These are phyloP conservation scores for Chitala chitala DNA, from an alignment of 2,113 vertebrate genomes.

Conservation along the genomic window DNA sequence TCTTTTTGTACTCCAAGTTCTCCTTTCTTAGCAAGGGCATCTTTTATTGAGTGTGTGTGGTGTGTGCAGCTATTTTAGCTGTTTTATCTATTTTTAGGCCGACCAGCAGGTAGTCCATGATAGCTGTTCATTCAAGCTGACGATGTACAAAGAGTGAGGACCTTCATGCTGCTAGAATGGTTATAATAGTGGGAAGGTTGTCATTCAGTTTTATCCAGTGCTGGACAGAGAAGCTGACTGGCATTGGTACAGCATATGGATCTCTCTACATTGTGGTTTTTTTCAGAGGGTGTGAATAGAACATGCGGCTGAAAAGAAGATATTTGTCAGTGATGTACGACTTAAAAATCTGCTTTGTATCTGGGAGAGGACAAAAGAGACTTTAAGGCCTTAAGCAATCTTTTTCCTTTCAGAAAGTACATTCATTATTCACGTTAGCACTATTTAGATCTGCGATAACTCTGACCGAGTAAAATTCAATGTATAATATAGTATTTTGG, in stretches of 20 bases:
- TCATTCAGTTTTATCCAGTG: constrained; percentile 35
- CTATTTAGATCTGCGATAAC: too few relatives aligned
- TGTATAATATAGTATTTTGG: too few relatives aligned
- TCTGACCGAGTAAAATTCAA: too few relatives aligned
- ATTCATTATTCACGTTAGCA: too few relatives aligned
- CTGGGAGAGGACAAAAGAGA: not conserved
- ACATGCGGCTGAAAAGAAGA: not conserved
- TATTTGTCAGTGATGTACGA: not conserved
- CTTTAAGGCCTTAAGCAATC: too few relatives aligned
- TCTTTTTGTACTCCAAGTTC: too few relatives aligned
- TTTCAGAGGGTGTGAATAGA: not conserved
- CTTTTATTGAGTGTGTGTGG: not conserved
- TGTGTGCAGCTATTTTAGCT: constrained; percentile 15
- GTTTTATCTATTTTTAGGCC: not conserved
- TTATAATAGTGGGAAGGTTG: constrained; percentile 42
- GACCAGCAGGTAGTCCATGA: constrained; percentile 32
- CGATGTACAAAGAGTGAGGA: constrained; percentile 34
- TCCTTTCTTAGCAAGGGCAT: too few relatives aligned
- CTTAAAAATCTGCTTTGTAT: not conserved
- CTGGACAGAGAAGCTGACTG: constrained; percentile 26
- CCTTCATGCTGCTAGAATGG: constrained; percentile 37
- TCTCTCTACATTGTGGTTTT: not conserved
- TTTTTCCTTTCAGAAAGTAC: too few relatives aligned
- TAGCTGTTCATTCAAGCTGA: constrained; percentile 35
- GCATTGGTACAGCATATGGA: constrained; percentile 14